Evolutionary conservation across 64 coral and sea anemone species (phyloP).

Genomic region (Stichodactyla mertensii): DNA sequence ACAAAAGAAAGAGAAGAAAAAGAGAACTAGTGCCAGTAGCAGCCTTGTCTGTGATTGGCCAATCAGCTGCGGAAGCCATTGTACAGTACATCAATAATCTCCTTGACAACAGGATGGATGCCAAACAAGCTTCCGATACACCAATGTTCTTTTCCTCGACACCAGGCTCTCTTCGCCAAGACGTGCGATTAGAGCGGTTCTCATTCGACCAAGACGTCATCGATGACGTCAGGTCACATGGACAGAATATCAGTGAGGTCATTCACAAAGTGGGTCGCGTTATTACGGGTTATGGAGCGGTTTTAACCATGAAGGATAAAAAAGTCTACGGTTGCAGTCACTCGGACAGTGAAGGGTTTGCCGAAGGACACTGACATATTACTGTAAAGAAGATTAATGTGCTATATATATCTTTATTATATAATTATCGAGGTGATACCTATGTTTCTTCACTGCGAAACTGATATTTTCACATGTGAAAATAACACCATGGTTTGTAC

Average conservation of each 20-base stretch:
- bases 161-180: slow-evolving; percentile 53
- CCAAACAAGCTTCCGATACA: slow-evolving; percentile 69
- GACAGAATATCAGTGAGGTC: slow-evolving; percentile 66
- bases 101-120: slow-evolving; percentile 62
- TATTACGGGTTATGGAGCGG: slow-evolving; percentile 48
- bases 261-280: slow-evolving; percentile 34
- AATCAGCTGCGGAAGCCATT: slow-evolving; percentile 40
- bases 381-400: too few relatives aligned
- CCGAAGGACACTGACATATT: slow-evolving; percentile 43
- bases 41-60: slow-evolving; percentile 62
- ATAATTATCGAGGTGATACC: too few relatives aligned
- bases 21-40: slow-evolving; percentile 38
- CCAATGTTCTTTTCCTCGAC: slow-evolving; percentile 57
- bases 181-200: slow-evolving; percentile 62
- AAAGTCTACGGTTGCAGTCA: slow-evolving; percentile 59
- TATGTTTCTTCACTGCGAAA: too few relatives aligned
- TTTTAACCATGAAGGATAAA: slow-evolving; percentile 39
- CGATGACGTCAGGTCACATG: slow-evolving; percentile 37
- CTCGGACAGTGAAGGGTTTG: slow-evolving; percentile 54
- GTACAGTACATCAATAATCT: slow-evolving; percentile 67
- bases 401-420: too few relatives aligned
- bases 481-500: too few relatives aligned
- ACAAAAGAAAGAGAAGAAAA: slow-evolving; percentile 5
- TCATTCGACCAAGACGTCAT: slow-evolving; percentile 46
- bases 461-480: too few relatives aligned